These are phyloP conservation scores for Pandemis cinnamomeana DNA, from an alignment of 2,888 invertebrate genomes.

Conservation along the genomic window DNA sequence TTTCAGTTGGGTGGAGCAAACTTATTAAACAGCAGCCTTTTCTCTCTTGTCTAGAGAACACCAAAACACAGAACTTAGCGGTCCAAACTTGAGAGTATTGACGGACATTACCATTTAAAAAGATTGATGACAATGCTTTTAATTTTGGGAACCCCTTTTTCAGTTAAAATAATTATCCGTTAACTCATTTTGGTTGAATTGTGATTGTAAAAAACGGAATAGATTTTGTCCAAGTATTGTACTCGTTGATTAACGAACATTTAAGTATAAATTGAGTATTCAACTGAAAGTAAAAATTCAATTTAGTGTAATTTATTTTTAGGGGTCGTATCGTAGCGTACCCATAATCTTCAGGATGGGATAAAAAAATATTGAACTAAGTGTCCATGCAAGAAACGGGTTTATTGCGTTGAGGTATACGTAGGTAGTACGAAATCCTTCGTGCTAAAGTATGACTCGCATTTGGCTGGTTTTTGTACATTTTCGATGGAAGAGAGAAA, in stretches of 20 bases:
- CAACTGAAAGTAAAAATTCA: background rate
- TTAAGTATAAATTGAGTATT: background rate
- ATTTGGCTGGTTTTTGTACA: too few relatives aligned
- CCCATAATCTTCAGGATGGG: too few relatives aligned
- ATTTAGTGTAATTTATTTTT: background rate
- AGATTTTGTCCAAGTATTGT: background rate
- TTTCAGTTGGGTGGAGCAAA: too few relatives aligned
- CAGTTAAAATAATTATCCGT: background rate
- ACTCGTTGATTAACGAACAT: background rate
- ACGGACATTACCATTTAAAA: background rate
- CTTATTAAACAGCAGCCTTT: too few relatives aligned
- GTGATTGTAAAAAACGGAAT: background rate
- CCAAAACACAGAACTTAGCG: background rate
- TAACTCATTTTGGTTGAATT: background rate
- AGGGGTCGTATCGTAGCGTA: too few relatives aligned
- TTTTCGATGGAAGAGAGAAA: too few relatives aligned
- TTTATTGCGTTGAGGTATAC: too few relatives aligned
- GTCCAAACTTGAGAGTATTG: background rate
- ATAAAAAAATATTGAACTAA: too few relatives aligned
- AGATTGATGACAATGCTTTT: background rate
- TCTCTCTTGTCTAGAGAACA: background rate
- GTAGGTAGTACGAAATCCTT: too few relatives aligned
- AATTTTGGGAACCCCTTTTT: background rate
- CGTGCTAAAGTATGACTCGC: too few relatives aligned
- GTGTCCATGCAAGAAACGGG: too few relatives aligned